phyloP scores from a whole-genome alignment of 1,140 invertebrate genomes.

The Thaumetopoea pityocampa region DNA sequence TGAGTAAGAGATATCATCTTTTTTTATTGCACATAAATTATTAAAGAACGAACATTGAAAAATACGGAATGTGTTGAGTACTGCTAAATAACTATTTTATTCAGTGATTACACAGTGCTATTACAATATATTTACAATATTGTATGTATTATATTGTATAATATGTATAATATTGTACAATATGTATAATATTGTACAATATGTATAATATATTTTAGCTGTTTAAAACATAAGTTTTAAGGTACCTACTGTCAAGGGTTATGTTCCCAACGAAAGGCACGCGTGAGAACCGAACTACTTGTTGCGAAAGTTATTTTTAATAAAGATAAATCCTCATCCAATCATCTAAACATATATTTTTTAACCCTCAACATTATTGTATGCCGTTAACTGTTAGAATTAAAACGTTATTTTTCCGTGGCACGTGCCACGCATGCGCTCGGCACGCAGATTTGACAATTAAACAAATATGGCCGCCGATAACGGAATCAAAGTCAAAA shows the following conservation, averaged over 20 bases:
- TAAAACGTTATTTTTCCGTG: slow-evolving; percentile 38
- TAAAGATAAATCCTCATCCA: slow-evolving; percentile 24
- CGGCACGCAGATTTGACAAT: slow-evolving; percentile 46
- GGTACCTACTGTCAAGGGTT: neutral
- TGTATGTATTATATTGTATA: too few relatives aligned
- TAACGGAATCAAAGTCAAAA: slow-evolving; percentile 53
- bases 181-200: too few relatives aligned
- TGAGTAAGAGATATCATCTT: too few relatives aligned
- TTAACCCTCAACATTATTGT: slow-evolving; percentile 26
- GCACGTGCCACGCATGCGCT: slow-evolving; percentile 52
- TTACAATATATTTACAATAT: too few relatives aligned
- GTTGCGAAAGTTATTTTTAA: slow-evolving; percentile 22
- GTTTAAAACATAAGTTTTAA: neutral
- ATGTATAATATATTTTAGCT: too few relatives aligned
- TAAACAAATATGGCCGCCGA: slow-evolving; percentile 65
- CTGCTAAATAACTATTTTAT: too few relatives aligned
- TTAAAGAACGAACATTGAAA: too few relatives aligned
- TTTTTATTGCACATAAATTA: too few relatives aligned
- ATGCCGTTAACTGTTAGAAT: slow-evolving; percentile 48
- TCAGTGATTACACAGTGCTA: too few relatives aligned
- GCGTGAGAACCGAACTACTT: slow-evolving; percentile 17
- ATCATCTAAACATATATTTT: slow-evolving; percentile 17
- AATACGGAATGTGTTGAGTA: too few relatives aligned
- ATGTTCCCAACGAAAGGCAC: neutral
- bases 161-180: too few relatives aligned